Evolutionary conservation across 2,113 vertebrate genomes (phyloP).

Genomic region (Capreolus pygargus): DNA sequence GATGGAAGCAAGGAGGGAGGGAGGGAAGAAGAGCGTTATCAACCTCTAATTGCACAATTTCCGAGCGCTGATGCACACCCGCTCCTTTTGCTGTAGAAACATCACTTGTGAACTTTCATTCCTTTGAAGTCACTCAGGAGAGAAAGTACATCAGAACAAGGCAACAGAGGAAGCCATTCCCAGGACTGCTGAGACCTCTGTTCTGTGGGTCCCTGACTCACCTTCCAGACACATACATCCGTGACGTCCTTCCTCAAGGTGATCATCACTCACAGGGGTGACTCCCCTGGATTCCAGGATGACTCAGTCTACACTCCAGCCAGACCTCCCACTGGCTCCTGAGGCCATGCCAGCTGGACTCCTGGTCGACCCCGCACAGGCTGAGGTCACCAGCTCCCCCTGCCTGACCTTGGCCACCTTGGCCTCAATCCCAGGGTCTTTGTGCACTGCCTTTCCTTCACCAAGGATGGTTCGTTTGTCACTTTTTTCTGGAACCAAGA

Average conservation of each 20-base stretch:
- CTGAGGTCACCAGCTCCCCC: background rate
- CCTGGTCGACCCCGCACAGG: background rate
- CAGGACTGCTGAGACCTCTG: background rate
- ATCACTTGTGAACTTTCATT: background rate
- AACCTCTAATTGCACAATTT: background rate
- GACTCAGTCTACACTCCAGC: slow-evolving; percentile 45
- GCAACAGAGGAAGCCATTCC: background rate
- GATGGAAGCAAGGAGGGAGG: background rate
- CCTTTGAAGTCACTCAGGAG: background rate
- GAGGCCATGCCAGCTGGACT: background rate
- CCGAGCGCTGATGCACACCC: background rate
- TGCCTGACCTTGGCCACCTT: background rate
- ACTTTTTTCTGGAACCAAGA: background rate
- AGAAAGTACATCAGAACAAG: background rate
- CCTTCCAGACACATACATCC: background rate
- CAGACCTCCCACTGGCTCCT: slow-evolving; percentile 4
- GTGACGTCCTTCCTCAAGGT: slow-evolving; percentile 19
- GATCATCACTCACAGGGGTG: slow-evolving; percentile 32
- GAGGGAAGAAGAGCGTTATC: background rate
- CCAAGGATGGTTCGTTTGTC: background rate
- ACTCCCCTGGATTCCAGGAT: background rate
- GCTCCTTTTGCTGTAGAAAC: background rate
- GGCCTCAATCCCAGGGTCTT: background rate
- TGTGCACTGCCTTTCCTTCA: background rate
- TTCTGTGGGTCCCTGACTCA: slow-evolving; percentile 59